Evolutionary conservation across 2,797 vertebrate genomes (phyloP), one percentile per base, ranked within the genome.

Genomic region (Luscinia luscinia): DNA sequence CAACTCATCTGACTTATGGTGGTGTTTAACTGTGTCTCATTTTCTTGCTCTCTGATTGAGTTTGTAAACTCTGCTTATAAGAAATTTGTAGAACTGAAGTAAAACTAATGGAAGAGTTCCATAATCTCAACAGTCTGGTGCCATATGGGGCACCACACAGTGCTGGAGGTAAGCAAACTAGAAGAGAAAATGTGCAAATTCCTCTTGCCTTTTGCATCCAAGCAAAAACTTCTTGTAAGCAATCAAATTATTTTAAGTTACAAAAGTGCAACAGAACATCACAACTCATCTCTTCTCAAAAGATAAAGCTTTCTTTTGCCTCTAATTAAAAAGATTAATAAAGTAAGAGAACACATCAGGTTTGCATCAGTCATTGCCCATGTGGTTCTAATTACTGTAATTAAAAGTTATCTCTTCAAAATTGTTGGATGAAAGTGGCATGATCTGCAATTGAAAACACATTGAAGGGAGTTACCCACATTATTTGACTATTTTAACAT

Each of bases 291-390:
- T 98, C 95, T 88, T 98, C 98, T 91, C 95, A 95, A 97, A 98
- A 99, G 97, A 99, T 98, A 97, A 98, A 99, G 95, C 98, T 98
- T 97, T 98, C 98, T 69, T 98, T 98, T 92, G 94, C 95, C 87
- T 98, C 98, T 98, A 98, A 98, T 98, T 94, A 97, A 97, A 97
- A 97, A 98, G 97, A 98, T 97, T 97, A 98, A 97, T 98, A 98
- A 98, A 98, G 96, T 97, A 96, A 94, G 88, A 96, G 94, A 96
- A 97, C 84, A 95, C 97, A 98, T 97, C 96, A 97, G 97, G 96
- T 98, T 97, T 96, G 79, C 96, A 98, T 98, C 97, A 98, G 94
- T 98, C 97, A 97, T 94, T 94, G 94, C 91, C 96, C 98, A 98
- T 98, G 96, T 98, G 98, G 97, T 98, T 98, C 96, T 97, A 97